phyloP scores from a whole-genome alignment of 2,888 invertebrate genomes.

The Gasteruption jaculator region DNA sequence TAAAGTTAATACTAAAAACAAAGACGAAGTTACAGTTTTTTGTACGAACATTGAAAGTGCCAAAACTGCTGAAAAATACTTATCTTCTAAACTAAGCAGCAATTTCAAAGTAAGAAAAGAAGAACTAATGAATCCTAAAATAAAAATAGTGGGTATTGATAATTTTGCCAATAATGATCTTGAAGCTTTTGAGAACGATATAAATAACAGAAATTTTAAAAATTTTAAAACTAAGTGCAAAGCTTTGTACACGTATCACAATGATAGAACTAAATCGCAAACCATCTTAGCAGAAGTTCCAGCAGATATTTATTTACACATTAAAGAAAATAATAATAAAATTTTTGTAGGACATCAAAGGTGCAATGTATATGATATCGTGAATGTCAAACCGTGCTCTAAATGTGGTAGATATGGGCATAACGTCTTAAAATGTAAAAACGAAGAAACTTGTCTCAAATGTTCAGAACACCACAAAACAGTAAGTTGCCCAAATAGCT shows the following conservation, averaged over 20 bases:
- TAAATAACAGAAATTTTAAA: constrained; percentile 2
- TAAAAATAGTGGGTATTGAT: constrained; percentile 5
- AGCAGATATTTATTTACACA: not conserved
- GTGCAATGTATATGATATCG: not conserved
- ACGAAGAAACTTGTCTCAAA: not conserved
- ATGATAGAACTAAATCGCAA: not conserved
- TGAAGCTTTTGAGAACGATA: not conserved
- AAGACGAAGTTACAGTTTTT: not conserved
- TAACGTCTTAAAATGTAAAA: not conserved
- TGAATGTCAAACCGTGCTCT: not conserved
- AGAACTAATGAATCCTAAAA: not conserved
- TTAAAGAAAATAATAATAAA: not conserved
- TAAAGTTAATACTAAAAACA: not conserved
- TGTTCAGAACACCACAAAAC: not conserved
- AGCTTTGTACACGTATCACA: not conserved
- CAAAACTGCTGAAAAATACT: not conserved
- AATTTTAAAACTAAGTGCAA: not conserved
- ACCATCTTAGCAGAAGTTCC: not conserved
- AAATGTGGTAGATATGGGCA: constrained; percentile 4
- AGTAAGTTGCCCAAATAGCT: not conserved
- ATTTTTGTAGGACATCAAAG: too few relatives aligned
- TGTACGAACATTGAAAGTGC: constrained; percentile 4
- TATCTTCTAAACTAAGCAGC: not conserved
- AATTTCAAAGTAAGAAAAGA: too few relatives aligned
- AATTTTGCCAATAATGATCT: not conserved